Evolutionary conservation across 2,113 vertebrate species (phyloP).

Genomic region (Mustelus asterias): DNA sequence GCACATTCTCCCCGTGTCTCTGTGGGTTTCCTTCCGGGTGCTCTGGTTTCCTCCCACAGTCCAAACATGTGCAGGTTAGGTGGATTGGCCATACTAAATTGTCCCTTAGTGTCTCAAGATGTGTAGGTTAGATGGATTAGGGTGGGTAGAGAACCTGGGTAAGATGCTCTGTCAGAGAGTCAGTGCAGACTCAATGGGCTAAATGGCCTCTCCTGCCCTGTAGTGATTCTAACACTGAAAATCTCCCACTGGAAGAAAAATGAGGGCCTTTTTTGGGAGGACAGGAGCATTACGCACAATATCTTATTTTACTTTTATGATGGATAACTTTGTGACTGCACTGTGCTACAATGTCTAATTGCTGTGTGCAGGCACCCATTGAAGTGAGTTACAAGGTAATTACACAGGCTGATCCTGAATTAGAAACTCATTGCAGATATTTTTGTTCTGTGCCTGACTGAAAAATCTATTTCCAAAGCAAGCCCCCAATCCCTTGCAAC

Average conservation of each 20-base stretch:
- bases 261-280: not conserved
- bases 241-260: not conserved
- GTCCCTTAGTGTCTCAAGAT: too few species aligned
- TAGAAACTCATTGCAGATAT: not conserved
- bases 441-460: not conserved
- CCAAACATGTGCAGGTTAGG: too few species aligned
- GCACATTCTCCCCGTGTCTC: too few species aligned
- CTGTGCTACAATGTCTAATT: not conserved
- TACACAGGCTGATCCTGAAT: not conserved
- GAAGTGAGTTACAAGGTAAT: not conserved
- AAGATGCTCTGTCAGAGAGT: too few species aligned
- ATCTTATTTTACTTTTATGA: not conserved
- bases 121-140: too few species aligned
- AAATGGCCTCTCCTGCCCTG: too few species aligned
- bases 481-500: not conserved
- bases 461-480: not conserved
- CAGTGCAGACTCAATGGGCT: too few species aligned
- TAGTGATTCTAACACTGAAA: not conserved
- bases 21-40: too few species aligned
- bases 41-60: too few species aligned
- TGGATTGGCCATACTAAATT: too few species aligned
- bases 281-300: not conserved
- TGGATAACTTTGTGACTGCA: not conserved
- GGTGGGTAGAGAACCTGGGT: too few species aligned
- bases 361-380: not conserved